Base-by-base conservation (phyloP, 1,140 invertebrate species). In the Cydia strobilella region DNA sequence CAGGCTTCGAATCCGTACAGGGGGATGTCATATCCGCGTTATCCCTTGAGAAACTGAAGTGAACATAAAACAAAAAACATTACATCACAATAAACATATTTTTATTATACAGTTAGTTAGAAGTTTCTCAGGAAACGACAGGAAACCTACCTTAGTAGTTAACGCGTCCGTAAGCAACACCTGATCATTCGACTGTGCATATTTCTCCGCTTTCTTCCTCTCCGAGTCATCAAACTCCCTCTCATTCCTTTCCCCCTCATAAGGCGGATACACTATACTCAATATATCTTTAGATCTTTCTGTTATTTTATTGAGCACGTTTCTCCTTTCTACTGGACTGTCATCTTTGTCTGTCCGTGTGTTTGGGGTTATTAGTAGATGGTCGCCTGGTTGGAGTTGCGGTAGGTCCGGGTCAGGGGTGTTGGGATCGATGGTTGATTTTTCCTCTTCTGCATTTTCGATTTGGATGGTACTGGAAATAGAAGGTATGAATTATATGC, bases 221-320 rank as follows among this genome's bases (percentile, higher is more conserved):
- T 94, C 93, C 0, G 82, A 86, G 77, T 92, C 92, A 63, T 94
- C 93, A 74, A 93, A 94, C 72, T 90, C 93, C 77, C 91, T 88
- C 59, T 91, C 87, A 35, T 90, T 91, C 18, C 85, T 87, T 10
- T 90, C 90, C 62, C 84, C 92, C 84, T 95, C 95, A 75, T 93
- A 93, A 9, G 93, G 93, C 75, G 86, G 94, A 63, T 96, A 96
- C 23, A 96, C 93, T 76, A 96, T 95, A 78, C 95, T 94, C 72
- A 96, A 95, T 25, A 96, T 94, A 74, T 96, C 95, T 84, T 95
- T 95, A 0, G 96, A 94, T 77, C 94, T 95, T 9, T 95, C 92
- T 35, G 94, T 96, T 6, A 96, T 93, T 79, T 94, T 95, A 69
- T 94, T 93, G 18, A 97, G 91, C 23, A 96, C 86, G 80, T 96